Percentiles rank a stretch among this genome's conserved stretches.
These are phyloP conservation scores for Mactromeris polynyma DNA, from an alignment of 2,888 invertebrate genomes.

Conservation along the genomic window DNA sequence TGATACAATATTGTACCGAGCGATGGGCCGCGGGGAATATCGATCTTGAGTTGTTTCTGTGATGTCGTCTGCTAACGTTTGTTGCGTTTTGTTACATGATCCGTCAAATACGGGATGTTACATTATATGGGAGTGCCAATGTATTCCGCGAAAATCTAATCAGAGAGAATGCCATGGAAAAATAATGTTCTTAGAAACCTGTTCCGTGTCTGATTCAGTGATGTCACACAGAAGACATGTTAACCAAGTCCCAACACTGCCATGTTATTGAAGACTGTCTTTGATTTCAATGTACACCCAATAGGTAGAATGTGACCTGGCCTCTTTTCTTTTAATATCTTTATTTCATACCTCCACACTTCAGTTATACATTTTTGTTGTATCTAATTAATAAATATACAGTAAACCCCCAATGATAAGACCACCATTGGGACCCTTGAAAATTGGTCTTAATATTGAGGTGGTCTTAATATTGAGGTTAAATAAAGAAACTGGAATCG, in stretches of 20 bases:
- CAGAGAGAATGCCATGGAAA: conserved; percentile 13
- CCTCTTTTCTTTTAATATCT: too few relatives aligned
- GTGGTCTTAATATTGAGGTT: too few relatives aligned
- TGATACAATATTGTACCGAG: conserved; percentile 51
- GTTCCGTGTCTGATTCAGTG: conserved; percentile 3
- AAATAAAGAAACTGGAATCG: too few relatives aligned
- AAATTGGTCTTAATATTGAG: too few relatives aligned
- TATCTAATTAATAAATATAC: too few relatives aligned
- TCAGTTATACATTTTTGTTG: too few relatives aligned
- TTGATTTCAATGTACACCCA: too few relatives aligned
- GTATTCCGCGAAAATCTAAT: conserved; percentile 3
- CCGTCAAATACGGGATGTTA: conserved; percentile 16
- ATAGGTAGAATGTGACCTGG: too few relatives aligned
- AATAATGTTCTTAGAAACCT: conserved; percentile 15
- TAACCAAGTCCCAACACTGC: neutral
- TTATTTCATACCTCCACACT: too few relatives aligned
- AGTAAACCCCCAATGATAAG: too few relatives aligned
- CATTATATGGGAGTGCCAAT: conserved; percentile 18
- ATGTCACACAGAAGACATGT: neutral
- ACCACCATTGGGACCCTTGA: too few relatives aligned
- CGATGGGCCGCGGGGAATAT: conserved; percentile 24
- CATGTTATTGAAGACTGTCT: neutral
- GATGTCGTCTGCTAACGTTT: conserved; percentile 20
- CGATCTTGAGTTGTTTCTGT: neutral
- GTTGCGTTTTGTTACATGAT: conserved; percentile 11